Percentiles rank a stretch among this genome's conserved stretches.
These are phyloP conservation scores for Ceramica pisi DNA, from an alignment of 2,888 invertebrate genomes.

Conservation along the genomic window DNA sequence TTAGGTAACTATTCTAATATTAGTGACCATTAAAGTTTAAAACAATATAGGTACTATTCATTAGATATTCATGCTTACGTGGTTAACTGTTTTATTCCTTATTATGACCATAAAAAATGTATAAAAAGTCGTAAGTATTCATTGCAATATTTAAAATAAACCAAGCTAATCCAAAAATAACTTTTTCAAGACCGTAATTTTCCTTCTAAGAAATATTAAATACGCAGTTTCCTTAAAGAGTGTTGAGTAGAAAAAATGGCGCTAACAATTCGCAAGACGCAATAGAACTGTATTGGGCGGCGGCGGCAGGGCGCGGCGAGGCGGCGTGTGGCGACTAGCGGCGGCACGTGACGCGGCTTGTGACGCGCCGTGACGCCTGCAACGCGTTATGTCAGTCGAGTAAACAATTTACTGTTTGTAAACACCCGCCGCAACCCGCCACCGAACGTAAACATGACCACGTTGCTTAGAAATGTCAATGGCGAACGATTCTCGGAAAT, in stretches of 20 bases:
- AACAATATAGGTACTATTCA: too few species aligned
- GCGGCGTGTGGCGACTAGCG: conserved; percentile 70
- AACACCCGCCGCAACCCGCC: conserved; percentile 79
- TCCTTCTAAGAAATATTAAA: conserved; percentile 4
- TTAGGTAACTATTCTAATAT: too few species aligned
- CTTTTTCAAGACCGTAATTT: neutral
- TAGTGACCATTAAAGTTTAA: too few species aligned
- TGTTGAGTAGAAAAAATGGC: conserved; percentile 34
- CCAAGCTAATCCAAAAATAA: neutral
- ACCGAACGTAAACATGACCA: conserved; percentile 84
- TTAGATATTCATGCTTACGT: conserved; percentile 44
- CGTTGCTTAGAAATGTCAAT: conserved; percentile 83
- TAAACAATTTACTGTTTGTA: conserved; percentile 89
- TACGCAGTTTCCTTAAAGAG: conserved; percentile 26
- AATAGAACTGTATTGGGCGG: conserved; percentile 82
- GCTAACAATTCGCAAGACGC: conserved; percentile 72
- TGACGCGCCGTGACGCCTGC: conserved; percentile 76
- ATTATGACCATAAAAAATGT: conserved; percentile 29
- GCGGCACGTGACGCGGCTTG: conserved; percentile 71
- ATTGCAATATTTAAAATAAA: neutral
- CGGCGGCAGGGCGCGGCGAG: conserved; percentile 70
- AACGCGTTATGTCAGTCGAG: conserved; percentile 80
- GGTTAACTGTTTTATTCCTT: conserved; percentile 36
- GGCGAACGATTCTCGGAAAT: conserved; percentile 76
- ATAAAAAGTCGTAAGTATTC: neutral